These are phyloP conservation scores for Pandemis corylana DNA, from an alignment of 2,888 invertebrate genomes.

Conservation along the genomic window DNA sequence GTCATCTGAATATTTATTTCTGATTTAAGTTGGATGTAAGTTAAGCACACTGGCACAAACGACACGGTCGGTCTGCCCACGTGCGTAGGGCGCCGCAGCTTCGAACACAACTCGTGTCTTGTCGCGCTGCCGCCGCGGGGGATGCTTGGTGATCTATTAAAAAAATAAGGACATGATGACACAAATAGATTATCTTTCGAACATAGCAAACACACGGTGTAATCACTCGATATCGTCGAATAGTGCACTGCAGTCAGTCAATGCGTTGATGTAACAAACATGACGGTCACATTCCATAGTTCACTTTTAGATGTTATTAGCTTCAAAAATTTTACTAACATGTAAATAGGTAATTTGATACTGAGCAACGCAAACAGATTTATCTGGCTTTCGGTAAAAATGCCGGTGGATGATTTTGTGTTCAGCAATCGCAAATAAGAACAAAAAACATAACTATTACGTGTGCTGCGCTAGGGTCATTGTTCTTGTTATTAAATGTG, in stretches of 20 bases:
- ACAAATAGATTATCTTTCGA: slow-evolving; percentile 81
- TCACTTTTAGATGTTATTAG: slow-evolving; percentile 79
- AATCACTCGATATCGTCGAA: slow-evolving; percentile 65
- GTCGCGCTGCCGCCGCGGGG: slow-evolving; percentile 78
- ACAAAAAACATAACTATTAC: slow-evolving; percentile 83
- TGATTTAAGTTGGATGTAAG: slow-evolving; percentile 32
- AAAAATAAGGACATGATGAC: slow-evolving; percentile 84
- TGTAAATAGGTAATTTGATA: slow-evolving; percentile 49
- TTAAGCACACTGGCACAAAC: slow-evolving; percentile 1
- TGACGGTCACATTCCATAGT: slow-evolving; percentile 81
- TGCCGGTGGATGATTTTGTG: slow-evolving; percentile 58
- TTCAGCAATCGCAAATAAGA: slow-evolving; percentile 68
- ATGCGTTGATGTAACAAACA: slow-evolving; percentile 83
- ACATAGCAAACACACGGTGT: slow-evolving; percentile 62
- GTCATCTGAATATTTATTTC: slow-evolving; percentile 64
- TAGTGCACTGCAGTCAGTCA: slow-evolving; percentile 60
- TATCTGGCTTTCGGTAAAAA: slow-evolving; percentile 52
- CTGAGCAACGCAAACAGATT: slow-evolving; percentile 48
- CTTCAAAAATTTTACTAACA: slow-evolving; percentile 54
- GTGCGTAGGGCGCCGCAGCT: slow-evolving; percentile 76
- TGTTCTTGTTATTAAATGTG: slow-evolving; percentile 71
- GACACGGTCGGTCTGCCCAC: slow-evolving; percentile 57
- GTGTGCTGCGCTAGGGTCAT: slow-evolving; percentile 75
- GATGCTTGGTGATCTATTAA: slow-evolving; percentile 83
- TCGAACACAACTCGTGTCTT: slow-evolving; percentile 76